phyloP scores from a whole-genome alignment of 2,888 invertebrate species.

The Thecocarcelia acutangulata region DNA sequence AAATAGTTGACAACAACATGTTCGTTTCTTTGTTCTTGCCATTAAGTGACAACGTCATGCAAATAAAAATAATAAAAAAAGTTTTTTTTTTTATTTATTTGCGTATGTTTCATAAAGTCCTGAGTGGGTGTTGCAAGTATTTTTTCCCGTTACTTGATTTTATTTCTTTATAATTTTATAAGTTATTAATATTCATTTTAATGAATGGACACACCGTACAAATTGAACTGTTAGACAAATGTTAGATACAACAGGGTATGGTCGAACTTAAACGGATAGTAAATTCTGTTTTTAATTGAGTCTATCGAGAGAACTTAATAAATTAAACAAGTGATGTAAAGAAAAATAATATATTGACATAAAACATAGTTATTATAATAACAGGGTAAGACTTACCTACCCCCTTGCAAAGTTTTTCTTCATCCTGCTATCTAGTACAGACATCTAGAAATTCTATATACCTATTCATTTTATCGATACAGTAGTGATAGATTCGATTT shows the following conservation, averaged over 20 bases:
- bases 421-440: too few relatives aligned
- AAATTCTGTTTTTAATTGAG: too few relatives aligned
- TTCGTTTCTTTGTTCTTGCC: slow-evolving; percentile 50
- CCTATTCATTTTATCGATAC: too few relatives aligned
- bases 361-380: too few relatives aligned
- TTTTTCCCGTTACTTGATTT: slow-evolving; percentile 1
- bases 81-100: not conserved
- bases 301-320: too few relatives aligned
- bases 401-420: too few relatives aligned
- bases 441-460: too few relatives aligned
- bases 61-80: slow-evolving; percentile 18
- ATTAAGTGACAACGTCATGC: slow-evolving; percentile 55
- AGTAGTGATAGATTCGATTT: too few relatives aligned
- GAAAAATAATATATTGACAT: too few relatives aligned
- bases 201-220: slow-evolving; percentile 15
- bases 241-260: not conserved
- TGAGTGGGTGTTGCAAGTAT: slow-evolving; percentile 41
- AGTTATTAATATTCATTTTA: slow-evolving; percentile 39
- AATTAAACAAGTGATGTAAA: too few relatives aligned
- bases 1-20: slow-evolving; percentile 73
- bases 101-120: slow-evolving; percentile 22
- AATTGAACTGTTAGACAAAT: slow-evolving; percentile 21
- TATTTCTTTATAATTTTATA: slow-evolving; percentile 25
- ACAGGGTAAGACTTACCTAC: too few relatives aligned
- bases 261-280: not conserved